Evolutionary conservation across 1,140 invertebrate genomes (phyloP), one percentile per base, ranked within the genome.

Genomic region (Luehdorfia chinensis): DNA sequence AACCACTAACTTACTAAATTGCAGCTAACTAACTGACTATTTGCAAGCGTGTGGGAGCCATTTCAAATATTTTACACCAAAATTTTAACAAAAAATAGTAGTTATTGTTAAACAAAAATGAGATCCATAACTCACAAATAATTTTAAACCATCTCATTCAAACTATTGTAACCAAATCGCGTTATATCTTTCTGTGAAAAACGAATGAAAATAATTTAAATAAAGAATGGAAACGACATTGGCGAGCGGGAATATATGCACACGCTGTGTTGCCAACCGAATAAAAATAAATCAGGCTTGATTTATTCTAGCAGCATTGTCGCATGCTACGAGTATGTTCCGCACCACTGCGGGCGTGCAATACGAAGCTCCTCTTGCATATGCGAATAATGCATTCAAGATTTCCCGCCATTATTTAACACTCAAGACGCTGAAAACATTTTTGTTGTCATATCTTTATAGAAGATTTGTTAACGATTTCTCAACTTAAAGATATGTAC

Each of bases 221-320:
- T 65, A 71, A 76, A 64, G 61, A 57, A 67, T 58, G 59, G 50
- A 61, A 64, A 67, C 54, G 55, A 51, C 49, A 64, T 47, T 60
- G 57, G 61, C 51, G 56, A 61, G 46, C 47, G 61, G 58, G 55
- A 58, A 56, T 59, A 47, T 58, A 61, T 52, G 47, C 55, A 58
- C 56, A 54, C 56, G 70, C 66, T 60, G 61, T 67, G 65, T 66
- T 75, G 68, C 59, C 67, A 68, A 67, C 61, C 67, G 63, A 75
- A 78, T 75, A 75, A 76, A 75, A 75, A 80, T 80, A 80, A 80
- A 80, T 80, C 76, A 77, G 56, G 28, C 36, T 59, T 75, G 74
- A 77, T 80, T 74, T 75, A 76, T 75, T 61, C 47, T 49, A 59
- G 58, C 56, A 32, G 54, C 56, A 55, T 56, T 50, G 50, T 60